phyloP scores from a whole-genome alignment of 2,888 invertebrate genomes.

The Sarcophaga rosellei region DNA sequence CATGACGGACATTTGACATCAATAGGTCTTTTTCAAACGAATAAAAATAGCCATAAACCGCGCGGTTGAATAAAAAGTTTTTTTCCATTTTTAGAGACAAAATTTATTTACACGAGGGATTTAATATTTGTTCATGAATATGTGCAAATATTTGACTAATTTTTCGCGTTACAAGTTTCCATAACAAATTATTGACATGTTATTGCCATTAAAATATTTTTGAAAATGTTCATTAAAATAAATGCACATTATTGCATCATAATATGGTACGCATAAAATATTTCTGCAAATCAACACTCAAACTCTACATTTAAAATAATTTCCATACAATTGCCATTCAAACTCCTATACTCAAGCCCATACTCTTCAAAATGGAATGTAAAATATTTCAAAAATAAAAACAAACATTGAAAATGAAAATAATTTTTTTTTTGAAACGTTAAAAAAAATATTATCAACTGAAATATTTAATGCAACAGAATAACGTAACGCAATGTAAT shows the following conservation, averaged over 20 bases:
- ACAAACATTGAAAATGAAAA: too few species aligned
- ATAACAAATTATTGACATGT: slow-evolving; percentile 3
- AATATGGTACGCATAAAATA: background rate
- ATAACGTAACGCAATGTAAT: background rate
- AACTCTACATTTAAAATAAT: background rate
- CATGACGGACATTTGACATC: too few species aligned
- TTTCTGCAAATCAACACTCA: background rate
- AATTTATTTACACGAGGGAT: too few species aligned
- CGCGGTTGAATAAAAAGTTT: too few species aligned
- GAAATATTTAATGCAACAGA: slow-evolving; percentile 41
- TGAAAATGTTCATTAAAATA: slow-evolving; percentile 20
- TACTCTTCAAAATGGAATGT: background rate
- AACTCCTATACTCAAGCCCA: background rate
- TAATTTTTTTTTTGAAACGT: background rate
- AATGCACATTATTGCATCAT: background rate
- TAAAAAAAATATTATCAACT: slow-evolving; percentile 20
- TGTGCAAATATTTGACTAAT: background rate
- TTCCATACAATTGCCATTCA: too few species aligned
- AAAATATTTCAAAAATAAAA: slow-evolving; percentile 26
- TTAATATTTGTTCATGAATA: background rate
- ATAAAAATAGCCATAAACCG: too few species aligned
- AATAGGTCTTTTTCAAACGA: too few species aligned
- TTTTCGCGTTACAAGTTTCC: background rate
- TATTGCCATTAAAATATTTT: slow-evolving; percentile 29
- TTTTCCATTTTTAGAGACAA: too few species aligned